Evolutionary conservation across 1,140 invertebrate genomes (phyloP), one percentile per base, ranked within the genome.

Genomic region (Bombyx mandarina): DNA sequence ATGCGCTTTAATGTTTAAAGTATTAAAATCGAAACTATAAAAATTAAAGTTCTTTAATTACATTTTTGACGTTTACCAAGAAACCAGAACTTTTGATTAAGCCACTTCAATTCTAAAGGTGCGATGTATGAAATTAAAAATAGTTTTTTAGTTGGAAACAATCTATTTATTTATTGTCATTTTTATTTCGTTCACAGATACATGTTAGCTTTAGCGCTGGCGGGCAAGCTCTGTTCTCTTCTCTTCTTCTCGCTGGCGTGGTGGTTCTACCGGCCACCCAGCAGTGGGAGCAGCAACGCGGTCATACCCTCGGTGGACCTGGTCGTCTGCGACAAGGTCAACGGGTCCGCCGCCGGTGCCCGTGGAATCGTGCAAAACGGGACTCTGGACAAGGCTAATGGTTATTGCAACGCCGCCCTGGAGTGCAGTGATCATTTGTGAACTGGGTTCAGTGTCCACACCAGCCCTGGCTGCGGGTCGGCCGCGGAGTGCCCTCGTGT

Each of bases 231-330:
- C 8, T 89, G 90, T 47, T 92, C 92, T 0, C 73, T 92, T 0
- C 59, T 92, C 0, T 93, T 93, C 77, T 93, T 93, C 75, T 90
- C 92, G 73, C 77, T 92, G 1, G 92, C 92, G 9, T 93, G 92
- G 92, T 91, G 91, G 89, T 91, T 89, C 70, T 93, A 93, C 73
- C 86, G 90, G 42, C 91, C 92, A 6, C 92, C 91, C 55, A 62
- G 83, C 52, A 71, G 77, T 45, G 84, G 84, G 57, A 82, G 67
- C 52, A 62, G 69, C 62, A 76, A 79, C 68, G 72, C 78, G 35
- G 64, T 83, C 8, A 63, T 67, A 0, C 80, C 88, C 6, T 67
- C 81, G 3, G 58, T 80, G 42, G 79, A 81, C 57, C 63, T 79
- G 2, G 68, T 72, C 5, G 61, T 74, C 0, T 45, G 26, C 3